Percentiles rank a stretch among this genome's conserved stretches.
Evolutionary conservation across 2,888 invertebrate species (phyloP).

Genomic region (Axea sp.): DNA sequence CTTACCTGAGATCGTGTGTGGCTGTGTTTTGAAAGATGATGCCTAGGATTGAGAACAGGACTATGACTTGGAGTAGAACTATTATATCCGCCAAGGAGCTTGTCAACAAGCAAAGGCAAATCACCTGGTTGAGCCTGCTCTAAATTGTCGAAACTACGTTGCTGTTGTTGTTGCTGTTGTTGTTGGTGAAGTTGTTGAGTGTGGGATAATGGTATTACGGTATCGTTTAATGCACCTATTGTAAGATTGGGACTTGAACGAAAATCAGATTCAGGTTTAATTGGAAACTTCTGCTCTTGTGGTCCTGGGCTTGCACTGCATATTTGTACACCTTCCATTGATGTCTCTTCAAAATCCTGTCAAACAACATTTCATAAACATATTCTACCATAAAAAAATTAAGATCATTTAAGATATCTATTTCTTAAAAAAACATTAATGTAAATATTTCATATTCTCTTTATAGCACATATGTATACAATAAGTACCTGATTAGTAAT

Average conservation of each 20-base stretch:
- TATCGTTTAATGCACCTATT: constrained; percentile 71
- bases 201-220: constrained; percentile 70
- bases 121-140: constrained; percentile 76
- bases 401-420: no score
- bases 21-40: constrained; percentile 78
- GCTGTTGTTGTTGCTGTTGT: constrained; percentile 64
- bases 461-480: no score
- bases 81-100: constrained; percentile 83
- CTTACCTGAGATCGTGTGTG: constrained; percentile 78
- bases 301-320: constrained; percentile 76
- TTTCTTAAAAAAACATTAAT: no score
- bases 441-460: no score
- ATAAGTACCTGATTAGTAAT: constrained; percentile 77
- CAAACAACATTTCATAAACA: no score
- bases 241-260: constrained; percentile 75
- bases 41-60: constrained; percentile 81
- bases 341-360: constrained; percentile 79
- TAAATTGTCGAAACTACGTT: constrained; percentile 70
- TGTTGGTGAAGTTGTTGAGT: constrained; percentile 73
- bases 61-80: constrained; percentile 85
- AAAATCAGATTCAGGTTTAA: constrained; percentile 77
- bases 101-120: constrained; percentile 82
- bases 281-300: constrained; percentile 77
- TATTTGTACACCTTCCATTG: constrained; percentile 80
- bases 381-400: no score